Evolutionary conservation across 2,888 invertebrate genomes (phyloP).

Genomic region (Epirrhoe tristata): DNA sequence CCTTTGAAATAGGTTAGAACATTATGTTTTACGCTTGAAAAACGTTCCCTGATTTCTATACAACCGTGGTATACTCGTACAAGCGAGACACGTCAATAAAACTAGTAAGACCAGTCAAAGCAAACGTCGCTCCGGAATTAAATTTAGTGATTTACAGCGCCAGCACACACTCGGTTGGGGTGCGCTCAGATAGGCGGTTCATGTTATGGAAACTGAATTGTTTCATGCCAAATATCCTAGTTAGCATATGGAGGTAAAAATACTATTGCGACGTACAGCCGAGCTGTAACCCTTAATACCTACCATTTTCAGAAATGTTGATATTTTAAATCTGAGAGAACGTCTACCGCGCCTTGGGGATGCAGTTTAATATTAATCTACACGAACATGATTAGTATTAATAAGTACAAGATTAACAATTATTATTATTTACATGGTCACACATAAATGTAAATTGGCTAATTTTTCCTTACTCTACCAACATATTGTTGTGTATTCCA

Average conservation of each 20-base stretch:
- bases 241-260: neutral
- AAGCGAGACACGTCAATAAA: conserved; percentile 46
- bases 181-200: conserved; percentile 41
- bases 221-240: neutral
- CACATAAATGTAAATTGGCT: too few relatives aligned
- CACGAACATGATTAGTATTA: neutral
- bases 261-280: neutral
- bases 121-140: conserved; percentile 60
- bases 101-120: conserved; percentile 53
- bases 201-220: neutral
- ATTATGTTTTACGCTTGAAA: too few relatives aligned
- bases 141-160: conserved; percentile 68
- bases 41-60: conserved; percentile 15
- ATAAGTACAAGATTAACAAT: neutral
- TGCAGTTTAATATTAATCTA: too few relatives aligned
- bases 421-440: too few relatives aligned
- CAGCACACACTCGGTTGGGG: conserved; percentile 36
- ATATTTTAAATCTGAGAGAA: too few relatives aligned
- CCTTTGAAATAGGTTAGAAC: too few relatives aligned
- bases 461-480: neutral
- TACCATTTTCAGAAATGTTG: too few relatives aligned
- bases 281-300: neutral
- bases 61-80: conserved; percentile 24
- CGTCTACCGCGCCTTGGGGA: too few relatives aligned
- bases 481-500: neutral